Base-by-base conservation (phyloP, 2,888 invertebrate species). In the Tipula helvola region DNA sequence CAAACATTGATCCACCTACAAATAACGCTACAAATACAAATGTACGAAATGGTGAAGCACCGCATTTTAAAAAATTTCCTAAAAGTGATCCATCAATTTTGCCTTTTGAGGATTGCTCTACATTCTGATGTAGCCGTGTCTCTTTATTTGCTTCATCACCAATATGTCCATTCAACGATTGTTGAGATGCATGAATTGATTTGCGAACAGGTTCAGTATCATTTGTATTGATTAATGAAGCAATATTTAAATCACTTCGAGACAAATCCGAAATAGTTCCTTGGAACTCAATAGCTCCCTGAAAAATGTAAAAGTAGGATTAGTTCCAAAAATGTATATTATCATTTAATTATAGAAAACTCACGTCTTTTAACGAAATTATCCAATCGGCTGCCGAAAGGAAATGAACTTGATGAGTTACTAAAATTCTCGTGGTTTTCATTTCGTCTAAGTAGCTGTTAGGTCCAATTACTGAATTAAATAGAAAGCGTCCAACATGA, bases 391-490 rank as follows among this genome's bases (percentile, higher is more conserved):
- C 94, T 88, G 92, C 90, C 87, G 93, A 93, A 28, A 95, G 90
- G 89, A 94, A 94, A 89, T 96, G 95, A 2, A 95, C 92, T 90
- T 96, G 96, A 92, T 96, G 96, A 0, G 96, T 96, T n/a, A 95
- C 95, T 36, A 96, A 92, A 88, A 96, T 93, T 87, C 94, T 92
- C 0, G 95, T 94, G 89, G 95, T 94, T 16, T 92, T 90, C 85
- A 87, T 86, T 18, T 88, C 87, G 12, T 91, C 92, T 87, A 95
- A 91, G 88, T 92, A 93, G 2, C 92, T 93, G 87, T 92, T 92
- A 42, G 88, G 88, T 10, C 89, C 88, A 85, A 95, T 94, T 88
- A 95, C 96, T 90, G 95, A 92, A 86, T 95, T 93, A 90, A 95
- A 96, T n/a, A 96, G 91, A 89, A 95, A 94, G 88, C 93, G 93